Evolutionary conservation across 2,888 invertebrate species (phyloP), one percentile per base, ranked within the genome.

Genomic region (Exephanes ischioxanthus): DNA sequence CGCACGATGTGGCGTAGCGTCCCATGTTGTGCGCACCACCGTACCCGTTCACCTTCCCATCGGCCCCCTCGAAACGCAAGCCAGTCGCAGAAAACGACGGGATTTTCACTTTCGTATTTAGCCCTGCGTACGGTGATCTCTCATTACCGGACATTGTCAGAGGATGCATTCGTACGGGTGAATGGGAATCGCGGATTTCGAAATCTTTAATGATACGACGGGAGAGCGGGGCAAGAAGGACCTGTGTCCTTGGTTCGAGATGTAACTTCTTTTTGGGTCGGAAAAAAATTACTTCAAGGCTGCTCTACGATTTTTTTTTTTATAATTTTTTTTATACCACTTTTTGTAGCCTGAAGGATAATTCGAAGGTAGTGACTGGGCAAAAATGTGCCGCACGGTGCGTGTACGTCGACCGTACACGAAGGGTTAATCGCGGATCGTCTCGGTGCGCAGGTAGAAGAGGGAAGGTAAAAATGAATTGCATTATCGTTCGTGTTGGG

Each of bases 381-480:
- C 41, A 5, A 41, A 41, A 41, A 41, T 41, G 41, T 11, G 41
- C 41, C 11, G 41, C 41, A 2, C 41, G 41, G 9, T 48, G 45
- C 16, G 45, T 48, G 45, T 5, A 4, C 14, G 45, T 16, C 45
- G 45, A 3, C 45, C 45, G 45, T 48, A 4, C 45, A 16, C 16
- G 45, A 48, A 11, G 45, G 4, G 45, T 48, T 26, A 33, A 22
- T 71, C 53, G 9, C 26, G 45, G 33, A 33, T n/a, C 30, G 30
- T 6, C n/a, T 51, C 9, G 11, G 22, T 16, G 30, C 22, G 19
- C 14, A 22, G 19, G 16, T 16, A 66, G 26, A 72, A 63, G 68
- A 73, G 58, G 71, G 73, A 81, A 79, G 58, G 71, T 68, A 71
- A 79, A 81, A 85, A 80, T 80, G 78, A 80, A 72, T 33, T 67